These are phyloP conservation scores for Campopleginae sp. DNA, from an alignment of 2,888 invertebrate species.

Conservation along the genomic window DNA sequence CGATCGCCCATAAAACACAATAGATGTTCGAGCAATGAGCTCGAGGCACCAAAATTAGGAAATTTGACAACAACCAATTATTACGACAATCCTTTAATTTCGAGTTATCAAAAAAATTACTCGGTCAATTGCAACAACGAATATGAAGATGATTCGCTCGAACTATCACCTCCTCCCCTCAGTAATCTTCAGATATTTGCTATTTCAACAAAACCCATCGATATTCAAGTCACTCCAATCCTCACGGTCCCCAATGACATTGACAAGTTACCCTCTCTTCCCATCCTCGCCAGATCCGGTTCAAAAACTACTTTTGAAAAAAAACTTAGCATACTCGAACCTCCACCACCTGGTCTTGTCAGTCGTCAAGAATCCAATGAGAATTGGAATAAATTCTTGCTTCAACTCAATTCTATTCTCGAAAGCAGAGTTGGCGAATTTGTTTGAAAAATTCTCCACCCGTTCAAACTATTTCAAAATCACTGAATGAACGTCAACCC, in stretches of 20 bases:
- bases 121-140: slow-evolving; percentile 2
- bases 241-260: slow-evolving; percentile 75
- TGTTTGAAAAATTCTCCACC: slow-evolving; percentile 77
- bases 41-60: slow-evolving; percentile 70
- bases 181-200: slow-evolving; percentile 82
- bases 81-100: slow-evolving; percentile 69
- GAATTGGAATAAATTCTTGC: slow-evolving; percentile 85
- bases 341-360: slow-evolving; percentile 82
- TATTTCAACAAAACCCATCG: slow-evolving; percentile 79
- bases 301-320: slow-evolving; percentile 67
- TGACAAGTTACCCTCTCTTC: slow-evolving; percentile 78
- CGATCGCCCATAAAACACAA: neutral
- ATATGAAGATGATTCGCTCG: slow-evolving; percentile 34
- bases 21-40: neutral
- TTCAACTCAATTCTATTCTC: slow-evolving; percentile 85
- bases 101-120: slow-evolving; percentile 46
- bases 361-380: slow-evolving; percentile 83
- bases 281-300: slow-evolving; percentile 73
- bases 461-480: neutral
- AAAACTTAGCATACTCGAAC: slow-evolving; percentile 82
- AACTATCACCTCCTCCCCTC: slow-evolving; percentile 77
- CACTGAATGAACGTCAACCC: neutral
- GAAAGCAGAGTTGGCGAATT: slow-evolving; percentile 84
- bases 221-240: slow-evolving; percentile 75
- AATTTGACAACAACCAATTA: slow-evolving; percentile 70